These are phyloP conservation scores for Pomatorhinus ruficollis DNA, from an alignment of 2,113 vertebrate genomes.

Conservation along the genomic window DNA sequence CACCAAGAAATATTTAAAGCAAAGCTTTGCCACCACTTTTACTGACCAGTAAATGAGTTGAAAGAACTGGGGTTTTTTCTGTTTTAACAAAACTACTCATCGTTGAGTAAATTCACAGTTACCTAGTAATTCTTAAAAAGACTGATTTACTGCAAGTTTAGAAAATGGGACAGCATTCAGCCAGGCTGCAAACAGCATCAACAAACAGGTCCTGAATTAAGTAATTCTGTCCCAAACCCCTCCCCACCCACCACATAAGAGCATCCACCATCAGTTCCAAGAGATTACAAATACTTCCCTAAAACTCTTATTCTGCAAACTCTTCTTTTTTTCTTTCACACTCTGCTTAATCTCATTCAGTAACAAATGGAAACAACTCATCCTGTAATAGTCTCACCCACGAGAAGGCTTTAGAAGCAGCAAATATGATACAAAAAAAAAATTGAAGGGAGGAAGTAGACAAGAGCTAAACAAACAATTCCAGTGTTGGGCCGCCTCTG, in stretches of 20 bases:
- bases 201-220: background rate
- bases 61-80: background rate
- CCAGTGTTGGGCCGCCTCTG: background rate
- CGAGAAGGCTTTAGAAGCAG: background rate
- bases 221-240: background rate
- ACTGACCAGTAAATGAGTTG: background rate
- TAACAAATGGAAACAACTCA: background rate
- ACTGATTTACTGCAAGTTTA: background rate
- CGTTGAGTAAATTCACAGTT: background rate
- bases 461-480: background rate
- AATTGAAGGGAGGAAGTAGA: background rate
- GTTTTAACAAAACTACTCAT: background rate
- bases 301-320: background rate
- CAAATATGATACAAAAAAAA: background rate
- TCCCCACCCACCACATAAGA: background rate
- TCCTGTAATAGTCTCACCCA: background rate
- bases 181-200: background rate
- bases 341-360: background rate
- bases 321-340: background rate
- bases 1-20: background rate
- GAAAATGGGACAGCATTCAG: background rate
- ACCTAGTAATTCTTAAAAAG: background rate
- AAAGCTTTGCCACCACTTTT: background rate
- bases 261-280: background rate
- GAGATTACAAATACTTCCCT: background rate